Evolutionary conservation across 2,797 vertebrate species (phyloP).

Genomic region (Sarcoramphus papa): DNA sequence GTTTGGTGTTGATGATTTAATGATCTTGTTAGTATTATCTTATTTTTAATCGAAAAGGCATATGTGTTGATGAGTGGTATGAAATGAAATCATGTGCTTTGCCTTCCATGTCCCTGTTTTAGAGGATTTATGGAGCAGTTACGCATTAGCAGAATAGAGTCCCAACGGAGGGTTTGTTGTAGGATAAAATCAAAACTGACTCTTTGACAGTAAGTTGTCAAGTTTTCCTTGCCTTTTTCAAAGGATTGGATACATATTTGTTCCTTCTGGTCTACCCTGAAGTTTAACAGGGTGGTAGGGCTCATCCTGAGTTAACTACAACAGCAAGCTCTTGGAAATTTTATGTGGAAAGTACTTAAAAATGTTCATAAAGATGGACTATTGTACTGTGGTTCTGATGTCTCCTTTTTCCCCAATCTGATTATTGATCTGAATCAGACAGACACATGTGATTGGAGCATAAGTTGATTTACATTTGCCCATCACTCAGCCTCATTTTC

Average conservation of each 20-base stretch:
- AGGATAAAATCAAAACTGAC: not conserved
- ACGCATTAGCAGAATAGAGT: not conserved
- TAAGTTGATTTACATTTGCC: not conserved
- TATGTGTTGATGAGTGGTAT: not conserved
- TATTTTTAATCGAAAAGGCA: not conserved
- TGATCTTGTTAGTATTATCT: not conserved
- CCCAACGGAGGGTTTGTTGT: accelerated
- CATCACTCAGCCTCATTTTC: not conserved
- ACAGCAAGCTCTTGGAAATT: not conserved
- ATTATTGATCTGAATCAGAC: not conserved
- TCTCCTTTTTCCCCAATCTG: not conserved
- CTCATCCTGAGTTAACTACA: not conserved
- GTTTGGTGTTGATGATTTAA: not conserved
- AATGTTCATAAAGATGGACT: not conserved
- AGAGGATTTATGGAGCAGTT: not conserved
- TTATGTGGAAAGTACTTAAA: not conserved
- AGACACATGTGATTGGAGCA: not conserved
- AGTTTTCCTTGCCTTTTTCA: not conserved
- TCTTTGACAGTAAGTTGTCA: not conserved
- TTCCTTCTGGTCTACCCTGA: not conserved
- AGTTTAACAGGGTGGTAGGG: not conserved
- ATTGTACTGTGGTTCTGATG: not conserved
- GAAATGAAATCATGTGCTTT: not conserved
- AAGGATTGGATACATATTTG: not conserved
- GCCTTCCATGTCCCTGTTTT: not conserved